Conservation (phyloP, 2,797 vertebrate species). For the Cryptoblepharus egeriae region DNA sequence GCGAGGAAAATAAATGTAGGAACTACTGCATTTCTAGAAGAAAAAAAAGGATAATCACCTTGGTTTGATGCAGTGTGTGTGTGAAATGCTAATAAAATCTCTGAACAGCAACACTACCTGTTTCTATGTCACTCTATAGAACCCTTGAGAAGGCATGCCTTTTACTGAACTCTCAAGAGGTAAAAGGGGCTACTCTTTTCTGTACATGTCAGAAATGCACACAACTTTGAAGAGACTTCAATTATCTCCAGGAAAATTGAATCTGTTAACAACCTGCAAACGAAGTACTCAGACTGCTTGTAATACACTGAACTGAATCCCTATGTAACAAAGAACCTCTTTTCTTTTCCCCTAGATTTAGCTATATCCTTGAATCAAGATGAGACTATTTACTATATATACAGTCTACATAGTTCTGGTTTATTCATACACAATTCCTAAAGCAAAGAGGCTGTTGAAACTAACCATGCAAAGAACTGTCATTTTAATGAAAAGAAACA, state of each 20-base stretch:
- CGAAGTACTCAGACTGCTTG: slow-evolving; percentile 66
- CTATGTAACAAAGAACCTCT: slow-evolving; percentile 68
- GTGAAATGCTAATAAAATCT: slow-evolving; percentile 47
- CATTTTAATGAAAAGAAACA: slow-evolving; percentile 73
- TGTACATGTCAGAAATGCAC: slow-evolving; percentile 54
- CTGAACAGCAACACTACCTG: slow-evolving; percentile 51
- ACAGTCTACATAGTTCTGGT: slow-evolving; percentile 74
- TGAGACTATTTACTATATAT: slow-evolving; percentile 68
- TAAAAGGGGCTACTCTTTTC: slow-evolving; percentile 26
- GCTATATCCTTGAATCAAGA: slow-evolving; percentile 70
- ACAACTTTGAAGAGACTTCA: slow-evolving; percentile 63
- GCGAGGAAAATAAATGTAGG: slow-evolving; percentile 4
- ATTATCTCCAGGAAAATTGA: slow-evolving; percentile 66
- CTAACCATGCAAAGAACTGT: slow-evolving; percentile 56
- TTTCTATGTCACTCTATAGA: slow-evolving; percentile 55
- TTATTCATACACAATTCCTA: slow-evolving; percentile 56
- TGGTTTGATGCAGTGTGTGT: slow-evolving; percentile 34
- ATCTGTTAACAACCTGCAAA: slow-evolving; percentile 71
- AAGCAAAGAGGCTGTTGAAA: slow-evolving; percentile 57
- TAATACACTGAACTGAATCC: slow-evolving; percentile 63
- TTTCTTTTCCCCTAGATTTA: slow-evolving; percentile 59
- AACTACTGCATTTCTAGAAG: slow-evolving; percentile 7
- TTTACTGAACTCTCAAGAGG: slow-evolving; percentile 55
- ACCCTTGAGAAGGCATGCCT: slow-evolving; percentile 42
- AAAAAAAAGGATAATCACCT: slow-evolving; percentile 16